Evolutionary conservation across 1,140 invertebrate genomes (phyloP), one percentile per base, ranked within the genome.

Genomic region (Samia ricini): DNA sequence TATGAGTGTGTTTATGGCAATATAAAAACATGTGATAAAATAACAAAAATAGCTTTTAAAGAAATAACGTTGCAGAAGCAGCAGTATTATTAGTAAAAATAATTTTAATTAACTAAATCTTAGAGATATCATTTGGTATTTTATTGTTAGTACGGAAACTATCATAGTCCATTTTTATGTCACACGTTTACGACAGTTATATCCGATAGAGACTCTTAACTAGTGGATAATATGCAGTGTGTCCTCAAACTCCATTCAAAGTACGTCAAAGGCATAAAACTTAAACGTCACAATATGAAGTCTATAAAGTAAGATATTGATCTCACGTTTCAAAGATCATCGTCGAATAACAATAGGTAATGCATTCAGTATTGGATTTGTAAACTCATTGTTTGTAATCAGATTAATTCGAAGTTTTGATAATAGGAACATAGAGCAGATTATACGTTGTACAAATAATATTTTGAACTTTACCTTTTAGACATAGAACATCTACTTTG

Each of bases 251-350:
- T 5, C 33, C 10, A 68, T 68, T 64, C 61, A 49, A 48, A 29
- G n/a, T 20, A 19, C 54, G 49, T 51, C 49, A 51, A 60, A 49
- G 29, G 48, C 52, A 73, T 71, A 71, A 73, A 69, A 71, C 50
- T 64, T 77, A 77, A 80, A 74, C 67, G 68, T 71, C 69, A 64
- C 71, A 62, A 72, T 79, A 79, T 66, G 67, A 73, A 62, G 60
- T 60, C 69, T 70, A 79, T 81, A 76, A 78, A 76, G 60, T 76
- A 70, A 64, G 77, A 83, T 83, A 83, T 76, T 68, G 74, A 83
- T 85, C 75, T 74, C 74, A 81, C 77, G 73, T 74, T 72, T 71
- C 67, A 59, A 68, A 68, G 63, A 64, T 79, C 72, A 68, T 71
- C 68, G 67, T 72, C 76, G 77, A 85, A 83, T 80, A 71, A 70